A percentile compares a stretch with the other conserved stretches of the same genome.
Evolutionary conservation across 2,888 invertebrate species (phyloP).

Genomic region (Coronaproctus castanopsis): DNA sequence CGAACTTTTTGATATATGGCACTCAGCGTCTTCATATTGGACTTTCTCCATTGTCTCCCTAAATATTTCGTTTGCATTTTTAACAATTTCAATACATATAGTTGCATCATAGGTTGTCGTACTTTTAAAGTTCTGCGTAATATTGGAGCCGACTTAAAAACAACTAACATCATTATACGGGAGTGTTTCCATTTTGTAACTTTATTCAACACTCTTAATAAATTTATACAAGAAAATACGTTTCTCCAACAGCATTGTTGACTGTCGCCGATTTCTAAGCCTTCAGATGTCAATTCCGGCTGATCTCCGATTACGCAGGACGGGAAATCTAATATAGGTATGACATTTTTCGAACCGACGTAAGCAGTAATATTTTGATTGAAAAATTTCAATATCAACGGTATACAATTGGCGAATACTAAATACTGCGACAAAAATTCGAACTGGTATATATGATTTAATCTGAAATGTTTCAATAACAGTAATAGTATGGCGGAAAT

Average conservation of each 20-base stretch:
- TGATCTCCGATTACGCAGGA: conserved; percentile 89
- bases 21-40: conserved; percentile 98
- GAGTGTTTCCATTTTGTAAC: conserved; percentile 99
- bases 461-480: conserved; percentile 87
- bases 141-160: conserved; percentile 98
- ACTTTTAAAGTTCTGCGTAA: conserved; percentile 89
- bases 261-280: conserved; percentile 63
- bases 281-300: conserved; percentile 79
- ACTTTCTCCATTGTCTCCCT: conserved; percentile 95
- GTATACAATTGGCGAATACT: conserved; percentile 97
- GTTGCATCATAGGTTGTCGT: conserved; percentile 87
- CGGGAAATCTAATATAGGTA: conserved; percentile 85
- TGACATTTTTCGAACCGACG: conserved; percentile 80
- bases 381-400: conserved; percentile 91
- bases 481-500: conserved; percentile 74
- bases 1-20: conserved; percentile 95
- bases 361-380: conserved; percentile 93
- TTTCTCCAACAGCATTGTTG: conserved; percentile 91
- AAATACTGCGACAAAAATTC: conserved; percentile 98
- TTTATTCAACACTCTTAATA: conserved; percentile 89
- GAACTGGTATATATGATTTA: conserved; percentile 96
- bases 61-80: conserved; percentile 99
- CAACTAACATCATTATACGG: conserved; percentile 97
- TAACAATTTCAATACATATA: conserved; percentile 88
- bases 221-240: conserved; percentile 91